These are phyloP conservation scores for Ormyrus labotus DNA, from an alignment of 2,888 invertebrate species.

Conservation along the genomic window DNA sequence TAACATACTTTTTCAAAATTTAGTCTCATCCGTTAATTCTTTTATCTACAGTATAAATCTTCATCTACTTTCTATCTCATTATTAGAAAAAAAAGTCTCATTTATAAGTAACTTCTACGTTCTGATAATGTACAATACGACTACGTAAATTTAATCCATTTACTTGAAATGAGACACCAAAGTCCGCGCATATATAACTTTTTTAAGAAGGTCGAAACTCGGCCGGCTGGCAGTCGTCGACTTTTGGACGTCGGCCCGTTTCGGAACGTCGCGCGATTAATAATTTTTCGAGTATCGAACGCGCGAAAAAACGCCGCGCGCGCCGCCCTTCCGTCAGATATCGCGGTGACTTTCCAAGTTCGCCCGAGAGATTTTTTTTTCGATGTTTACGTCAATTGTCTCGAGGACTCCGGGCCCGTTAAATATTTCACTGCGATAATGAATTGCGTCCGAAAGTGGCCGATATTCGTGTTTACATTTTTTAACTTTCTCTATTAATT, in stretches of 20 bases:
- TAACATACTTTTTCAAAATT: conserved; percentile 46
- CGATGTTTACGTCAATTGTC: too few species aligned
- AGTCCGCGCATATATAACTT: neutral
- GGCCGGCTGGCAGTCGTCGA: conserved; percentile 36
- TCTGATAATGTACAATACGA: conserved; percentile 3
- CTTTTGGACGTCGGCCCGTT: conserved; percentile 32
- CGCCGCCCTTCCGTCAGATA: too few species aligned
- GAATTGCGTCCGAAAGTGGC: too few species aligned
- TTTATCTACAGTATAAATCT: conserved; percentile 28
- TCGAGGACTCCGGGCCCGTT: too few species aligned
- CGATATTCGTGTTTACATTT: too few species aligned
- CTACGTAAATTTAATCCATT: conserved; percentile 50
- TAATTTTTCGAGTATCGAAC: neutral
- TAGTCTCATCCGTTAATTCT: neutral
- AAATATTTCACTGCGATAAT: too few species aligned
- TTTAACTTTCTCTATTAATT: too few species aligned
- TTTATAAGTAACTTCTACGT: neutral
- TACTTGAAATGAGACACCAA: neutral
- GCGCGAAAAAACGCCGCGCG: neutral
- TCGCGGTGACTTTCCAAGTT: too few species aligned
- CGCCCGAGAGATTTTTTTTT: too few species aligned
- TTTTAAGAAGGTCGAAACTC: conserved; percentile 4
- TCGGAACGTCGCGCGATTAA: conserved; percentile 27
- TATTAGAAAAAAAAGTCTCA: conserved; percentile 4
- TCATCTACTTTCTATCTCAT: conserved; percentile 42